Evolutionary conservation across 1,140 invertebrate species (phyloP).

Genomic region (Liolophura sinensis): DNA sequence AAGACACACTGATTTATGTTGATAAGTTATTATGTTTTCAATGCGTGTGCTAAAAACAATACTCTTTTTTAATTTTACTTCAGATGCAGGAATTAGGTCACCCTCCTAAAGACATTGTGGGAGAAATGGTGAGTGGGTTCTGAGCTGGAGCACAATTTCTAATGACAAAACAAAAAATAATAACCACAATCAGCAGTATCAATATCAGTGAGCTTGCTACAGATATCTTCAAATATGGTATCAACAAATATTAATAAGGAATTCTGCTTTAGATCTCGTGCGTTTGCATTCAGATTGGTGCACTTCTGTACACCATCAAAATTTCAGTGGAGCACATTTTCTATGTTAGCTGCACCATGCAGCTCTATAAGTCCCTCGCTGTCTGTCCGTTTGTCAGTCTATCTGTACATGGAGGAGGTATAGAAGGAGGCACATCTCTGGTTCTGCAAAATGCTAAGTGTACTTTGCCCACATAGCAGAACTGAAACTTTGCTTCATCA

Average conservation of each 20-base stretch:
- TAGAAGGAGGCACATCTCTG: too few relatives aligned
- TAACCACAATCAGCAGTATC: not conserved
- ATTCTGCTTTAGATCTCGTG: not conserved
- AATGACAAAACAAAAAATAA: not conserved
- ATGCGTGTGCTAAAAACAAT: not conserved
- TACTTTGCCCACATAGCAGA: too few relatives aligned
- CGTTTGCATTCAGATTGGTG: too few relatives aligned
- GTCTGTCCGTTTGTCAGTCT: too few relatives aligned
- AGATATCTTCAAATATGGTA: not conserved
- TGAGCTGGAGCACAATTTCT: not conserved
- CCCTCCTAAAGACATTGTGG: conserved; percentile 82
- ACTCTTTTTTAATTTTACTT: conserved; percentile 9
- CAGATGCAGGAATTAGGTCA: conserved; percentile 83
- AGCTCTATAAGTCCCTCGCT: too few relatives aligned
- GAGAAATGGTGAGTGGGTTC: conserved; percentile 61
- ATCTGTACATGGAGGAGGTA: too few relatives aligned
- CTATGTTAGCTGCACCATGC: too few relatives aligned
- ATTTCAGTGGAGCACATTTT: too few relatives aligned
- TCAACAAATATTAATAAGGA: not conserved
- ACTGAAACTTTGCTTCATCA: too few relatives aligned
- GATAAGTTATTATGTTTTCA: not conserved
- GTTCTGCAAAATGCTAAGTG: too few relatives aligned
- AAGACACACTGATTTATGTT: not conserved
- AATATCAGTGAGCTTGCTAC: not conserved
- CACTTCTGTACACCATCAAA: too few relatives aligned